A percentile compares a stretch with the other conserved stretches of the same genome.
Evolutionary conservation across 2,113 vertebrate genomes (phyloP).

Genomic region (Plectropomus leopardus): DNA sequence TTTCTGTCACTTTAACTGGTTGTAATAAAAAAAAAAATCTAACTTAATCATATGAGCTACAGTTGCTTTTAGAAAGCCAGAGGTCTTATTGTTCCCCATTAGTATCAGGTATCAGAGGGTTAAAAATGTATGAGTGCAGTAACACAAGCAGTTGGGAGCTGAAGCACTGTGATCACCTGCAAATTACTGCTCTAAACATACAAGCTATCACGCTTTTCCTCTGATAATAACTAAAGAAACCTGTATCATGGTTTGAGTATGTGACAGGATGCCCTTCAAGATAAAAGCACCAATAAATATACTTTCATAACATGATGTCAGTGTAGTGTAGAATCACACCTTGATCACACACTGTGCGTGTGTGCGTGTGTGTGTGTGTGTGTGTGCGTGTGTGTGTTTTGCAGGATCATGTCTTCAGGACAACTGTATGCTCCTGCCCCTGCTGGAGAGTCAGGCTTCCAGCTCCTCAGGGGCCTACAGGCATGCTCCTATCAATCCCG

Average conservation of each 20-base stretch:
- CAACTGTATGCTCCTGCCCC: conserved; percentile 57
- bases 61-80: conserved; percentile 28
- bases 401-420: conserved; percentile 72
- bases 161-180: conserved; percentile 13
- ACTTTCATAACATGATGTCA: background rate
- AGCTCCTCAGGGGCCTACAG: conserved; percentile 43
- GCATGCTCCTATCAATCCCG: conserved; percentile 25
- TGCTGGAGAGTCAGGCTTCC: conserved; percentile 61
- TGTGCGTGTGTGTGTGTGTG: too few species aligned
- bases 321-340: background rate
- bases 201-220: background rate
- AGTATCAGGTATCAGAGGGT: conserved; percentile 73
- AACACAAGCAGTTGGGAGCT: conserved; percentile 49
- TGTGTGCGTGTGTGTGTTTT: conserved; percentile 46
- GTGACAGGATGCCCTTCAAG: background rate
- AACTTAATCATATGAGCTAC: background rate
- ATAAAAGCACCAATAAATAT: background rate
- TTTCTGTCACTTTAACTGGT: conserved; percentile 14
- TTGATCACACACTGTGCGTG: conserved; percentile 10
- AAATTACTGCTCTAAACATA: conserved; percentile 4
- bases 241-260: background rate
- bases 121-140: conserved; percentile 77
- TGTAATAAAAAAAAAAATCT: background rate
- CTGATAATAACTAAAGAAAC: background rate
- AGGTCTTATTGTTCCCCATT: conserved; percentile 38